Evolutionary conservation across 2,113 vertebrate species (phyloP), one percentile per base, ranked within the genome.

Genomic region (Ctenodactylus gundi): DNA sequence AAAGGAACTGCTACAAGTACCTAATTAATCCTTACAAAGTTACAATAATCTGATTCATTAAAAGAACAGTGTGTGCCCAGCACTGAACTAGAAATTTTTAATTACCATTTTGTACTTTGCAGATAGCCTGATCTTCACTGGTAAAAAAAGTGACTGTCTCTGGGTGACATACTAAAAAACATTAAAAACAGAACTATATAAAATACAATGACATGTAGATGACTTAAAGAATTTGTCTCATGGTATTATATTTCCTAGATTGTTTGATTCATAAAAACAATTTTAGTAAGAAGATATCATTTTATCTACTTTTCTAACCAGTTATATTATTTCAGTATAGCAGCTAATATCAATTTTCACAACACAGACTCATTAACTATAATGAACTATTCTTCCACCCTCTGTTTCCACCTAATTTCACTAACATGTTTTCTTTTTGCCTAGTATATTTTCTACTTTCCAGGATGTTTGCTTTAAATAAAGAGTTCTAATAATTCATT

Each of bases 31-130:
- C 95, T 96, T 96, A 96, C 95, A 97, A 97, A 96, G 62, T 96
- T 96, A 67, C 96, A 85, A 96, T 96, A 96, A 97, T 97, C 97
- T 97, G 94, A 96, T 97, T 97, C 95, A 97, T 97, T 97, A 97
- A 92, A 96, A 94, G 95, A 96, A 97, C 90, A 96, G 94, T 94
- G 90, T 96, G 62, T 93, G 90, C 72, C 85, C 96, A 88, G 65
- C 57, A 93, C 90, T 93, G 90, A 97, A 97, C 88, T 92, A 96
- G 93, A 96, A 95, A 93, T 64, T 96, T 96, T 95, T 96, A 96
- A 97, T 97, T 96, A 96, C 87, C 85, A 82, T 97, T 95, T 96
- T 97, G 95, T 97, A 85, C 94, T 97, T 95, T 90, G 57, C 88
- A 0, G 31, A 96, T 97, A 93, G 93, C 81, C 94, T 97, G 81